phyloP scores from a whole-genome alignment of 2,797 vertebrate genomes.

The Pagetopsis macropterus region DNA sequence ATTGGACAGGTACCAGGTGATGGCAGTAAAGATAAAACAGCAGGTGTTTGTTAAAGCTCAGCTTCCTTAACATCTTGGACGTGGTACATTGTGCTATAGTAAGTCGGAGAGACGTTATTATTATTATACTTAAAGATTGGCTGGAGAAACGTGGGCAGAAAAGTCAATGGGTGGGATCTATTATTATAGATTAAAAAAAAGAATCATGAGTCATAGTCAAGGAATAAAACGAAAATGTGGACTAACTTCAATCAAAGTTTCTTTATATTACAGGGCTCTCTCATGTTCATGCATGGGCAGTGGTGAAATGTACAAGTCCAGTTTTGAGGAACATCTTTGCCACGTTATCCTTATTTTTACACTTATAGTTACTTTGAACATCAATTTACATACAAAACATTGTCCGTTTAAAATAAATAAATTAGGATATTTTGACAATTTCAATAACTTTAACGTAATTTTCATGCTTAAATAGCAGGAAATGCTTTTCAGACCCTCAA shows the following conservation, averaged over 20 bases:
- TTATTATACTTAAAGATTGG: not conserved
- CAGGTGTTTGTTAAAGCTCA: not conserved
- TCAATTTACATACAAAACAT: not conserved
- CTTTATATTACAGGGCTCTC: constrained; percentile 1
- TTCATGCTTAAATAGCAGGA: no score
- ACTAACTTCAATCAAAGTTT: not conserved
- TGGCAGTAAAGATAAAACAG: not conserved
- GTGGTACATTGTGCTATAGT: not conserved
- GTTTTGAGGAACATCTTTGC: not conserved
- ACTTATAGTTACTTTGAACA: not conserved
- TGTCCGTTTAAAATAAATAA: no score
- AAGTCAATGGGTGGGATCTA: not conserved
- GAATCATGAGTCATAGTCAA: not conserved
- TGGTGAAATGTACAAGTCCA: not conserved
- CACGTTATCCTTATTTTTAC: no score
- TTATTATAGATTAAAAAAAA: no score
- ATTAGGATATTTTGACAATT: no score
- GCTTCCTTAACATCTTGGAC: no score
- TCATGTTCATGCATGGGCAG: not conserved
- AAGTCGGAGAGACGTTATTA: not conserved
- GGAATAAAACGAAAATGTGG: not conserved
- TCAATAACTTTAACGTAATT: no score
- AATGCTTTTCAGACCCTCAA: no score
- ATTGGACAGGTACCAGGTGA: not conserved
- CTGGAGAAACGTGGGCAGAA: constrained; percentile 6